phyloP scores from a whole-genome alignment of 2,113 vertebrate genomes.

The Syngnathus floridae region DNA sequence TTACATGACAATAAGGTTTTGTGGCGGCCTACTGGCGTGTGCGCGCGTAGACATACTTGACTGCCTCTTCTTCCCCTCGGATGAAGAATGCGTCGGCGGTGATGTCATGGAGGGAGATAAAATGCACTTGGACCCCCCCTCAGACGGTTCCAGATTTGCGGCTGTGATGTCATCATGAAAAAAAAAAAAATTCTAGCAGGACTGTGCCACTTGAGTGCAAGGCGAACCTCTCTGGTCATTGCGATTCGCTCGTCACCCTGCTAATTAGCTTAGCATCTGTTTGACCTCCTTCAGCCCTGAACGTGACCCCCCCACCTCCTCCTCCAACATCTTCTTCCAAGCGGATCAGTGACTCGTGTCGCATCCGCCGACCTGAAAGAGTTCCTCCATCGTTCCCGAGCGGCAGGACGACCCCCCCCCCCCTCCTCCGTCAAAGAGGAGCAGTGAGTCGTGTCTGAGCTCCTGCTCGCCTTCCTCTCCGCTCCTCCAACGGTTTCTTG shows the following conservation, averaged over 20 bases:
- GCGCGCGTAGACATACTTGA: conserved; percentile 48
- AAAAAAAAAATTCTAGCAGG: neutral
- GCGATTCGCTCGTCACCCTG: neutral
- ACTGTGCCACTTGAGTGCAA: neutral
- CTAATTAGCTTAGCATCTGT: neutral
- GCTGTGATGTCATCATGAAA: conserved; percentile 5
- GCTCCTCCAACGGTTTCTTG: neutral
- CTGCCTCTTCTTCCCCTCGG: conserved; percentile 29
- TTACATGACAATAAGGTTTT: conserved; percentile 42
- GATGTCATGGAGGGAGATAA: conserved; percentile 5
- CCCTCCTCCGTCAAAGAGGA: conserved; percentile 38
- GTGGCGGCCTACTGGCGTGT: conserved; percentile 24
- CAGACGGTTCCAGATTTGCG: neutral
- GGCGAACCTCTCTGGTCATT: neutral
- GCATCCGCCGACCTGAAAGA: conserved; percentile 28
- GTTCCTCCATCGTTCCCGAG: conserved; percentile 23
- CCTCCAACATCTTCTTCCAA: conserved; percentile 15
- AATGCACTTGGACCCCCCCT: conserved; percentile 38
- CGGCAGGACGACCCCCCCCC: neutral
- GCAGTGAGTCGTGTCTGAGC: conserved; percentile 58
- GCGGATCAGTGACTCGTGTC: conserved; percentile 44
- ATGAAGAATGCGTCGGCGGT: conserved; percentile 4
- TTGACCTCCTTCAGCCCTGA: conserved; percentile 56
- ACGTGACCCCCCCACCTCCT: conserved; percentile 40
- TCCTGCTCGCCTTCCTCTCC: conserved; percentile 40